Evolutionary conservation across 2,888 invertebrate species (phyloP), one percentile per base, ranked within the genome.

Genomic region (Drosophila nigricruria): DNA sequence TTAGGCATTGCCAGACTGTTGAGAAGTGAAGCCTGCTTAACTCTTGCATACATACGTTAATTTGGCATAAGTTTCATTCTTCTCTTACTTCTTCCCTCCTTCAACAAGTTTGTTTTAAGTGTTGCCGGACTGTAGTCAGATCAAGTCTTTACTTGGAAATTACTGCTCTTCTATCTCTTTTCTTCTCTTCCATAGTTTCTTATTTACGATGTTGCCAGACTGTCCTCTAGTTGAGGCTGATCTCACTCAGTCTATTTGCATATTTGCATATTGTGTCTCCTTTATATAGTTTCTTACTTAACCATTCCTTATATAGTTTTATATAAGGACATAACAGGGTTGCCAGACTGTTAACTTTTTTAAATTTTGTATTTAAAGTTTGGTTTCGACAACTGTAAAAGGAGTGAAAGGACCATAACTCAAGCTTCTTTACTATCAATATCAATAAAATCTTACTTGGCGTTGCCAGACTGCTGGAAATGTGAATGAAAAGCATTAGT

Each of bases 41-140:
- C 9, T 45, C 45, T 27, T 5, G 45, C 25, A 5, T 23, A 23
- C 47, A n/a, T 27, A 38, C 16, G n/a, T 38, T 3, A 47, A 27
- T 47, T 47, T 27, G 16, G n/a, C 5, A 5, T n/a, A 27, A 3
- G 2, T 12, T 25, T 25, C n/a, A 4, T 1, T 25, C 25, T 45
- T 25, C 16, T 45, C 6, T 25, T 16, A 32, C 32, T 12, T 2
- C 14, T 23, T 20, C 20, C 1, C 16, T 5, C 1, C 8, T 16
- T 25, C 16, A 43, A 25, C 10, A 27, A n/a, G 47, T 47, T 47
- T n/a, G 0, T 3, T 30, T n/a, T 27, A 3, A 6, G 49, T 40
- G 54, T 62, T 66, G 66, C 62, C 62, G 54, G 66, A 54, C 34
- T 54, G 30, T n/a, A 5, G 18, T 38, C 6, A 42, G 23, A 3